Conservation (phyloP, 2,888 invertebrate species). For the Andrena marginata region DNA sequence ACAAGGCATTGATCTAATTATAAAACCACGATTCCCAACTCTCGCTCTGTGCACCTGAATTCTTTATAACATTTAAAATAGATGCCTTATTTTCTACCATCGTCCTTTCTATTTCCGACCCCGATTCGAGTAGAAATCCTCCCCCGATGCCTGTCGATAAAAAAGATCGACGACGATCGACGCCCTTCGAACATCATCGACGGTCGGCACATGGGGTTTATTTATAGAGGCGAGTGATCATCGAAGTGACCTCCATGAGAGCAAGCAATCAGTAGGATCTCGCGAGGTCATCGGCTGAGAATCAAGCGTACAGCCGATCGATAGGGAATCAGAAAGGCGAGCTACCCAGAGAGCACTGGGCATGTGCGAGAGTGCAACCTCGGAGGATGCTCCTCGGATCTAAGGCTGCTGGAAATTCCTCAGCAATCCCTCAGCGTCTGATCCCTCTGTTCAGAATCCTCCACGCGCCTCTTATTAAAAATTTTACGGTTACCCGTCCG, state of each 20-base stretch:
- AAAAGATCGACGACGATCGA: neutral
- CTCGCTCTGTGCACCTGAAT: too few species aligned
- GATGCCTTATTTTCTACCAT: too few species aligned
- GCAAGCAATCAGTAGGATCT: constrained; percentile 23
- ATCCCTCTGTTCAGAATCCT: too few species aligned
- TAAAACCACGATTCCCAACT: too few species aligned
- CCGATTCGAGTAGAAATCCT: too few species aligned
- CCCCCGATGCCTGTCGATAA: neutral
- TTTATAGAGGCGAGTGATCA: constrained; percentile 12
- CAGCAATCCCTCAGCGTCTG: neutral
- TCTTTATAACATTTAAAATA: too few species aligned
- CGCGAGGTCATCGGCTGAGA: constrained; percentile 57
- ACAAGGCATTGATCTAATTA: too few species aligned
- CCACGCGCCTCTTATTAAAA: neutral
- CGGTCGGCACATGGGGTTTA: neutral
- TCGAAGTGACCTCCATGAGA: constrained; percentile 1
- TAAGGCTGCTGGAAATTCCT: neutral
- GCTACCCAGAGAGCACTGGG: constrained; percentile 20
- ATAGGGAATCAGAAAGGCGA: constrained; percentile 46
- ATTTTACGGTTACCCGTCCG: constrained; percentile 1
- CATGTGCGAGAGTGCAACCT: constrained; percentile 45
- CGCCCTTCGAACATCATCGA: constrained; percentile 1
- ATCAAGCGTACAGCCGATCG: constrained; percentile 52
- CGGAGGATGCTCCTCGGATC: neutral
- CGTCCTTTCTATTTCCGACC: too few species aligned